phyloP scores from a whole-genome alignment of 1,140 invertebrate genomes.

The Paralvinella palmiformis region DNA sequence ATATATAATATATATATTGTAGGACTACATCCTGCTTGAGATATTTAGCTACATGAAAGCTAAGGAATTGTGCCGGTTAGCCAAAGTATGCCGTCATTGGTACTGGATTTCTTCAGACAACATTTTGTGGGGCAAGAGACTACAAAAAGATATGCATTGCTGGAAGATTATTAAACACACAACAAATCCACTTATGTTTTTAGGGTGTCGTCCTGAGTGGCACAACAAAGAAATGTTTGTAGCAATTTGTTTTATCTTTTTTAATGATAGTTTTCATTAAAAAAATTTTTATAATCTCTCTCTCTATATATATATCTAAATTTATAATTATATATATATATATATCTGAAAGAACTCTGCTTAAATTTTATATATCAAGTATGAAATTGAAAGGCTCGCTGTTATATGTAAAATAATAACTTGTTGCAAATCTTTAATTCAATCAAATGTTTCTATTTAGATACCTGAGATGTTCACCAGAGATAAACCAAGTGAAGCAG shows the following conservation, averaged over 20 bases:
- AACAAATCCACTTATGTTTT: not conserved
- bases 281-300: not conserved
- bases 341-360: not conserved
- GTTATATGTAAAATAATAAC: not conserved
- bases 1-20: too few species aligned
- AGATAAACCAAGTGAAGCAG: not conserved
- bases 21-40: slow-evolving; percentile 7
- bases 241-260: not conserved
- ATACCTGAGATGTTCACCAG: slow-evolving; percentile 15
- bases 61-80: not conserved
- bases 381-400: not conserved
- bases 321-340: not conserved
- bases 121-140: slow-evolving; percentile 5
- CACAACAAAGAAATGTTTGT: slow-evolving; percentile 8
- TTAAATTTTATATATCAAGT: not conserved
- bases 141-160: not conserved
- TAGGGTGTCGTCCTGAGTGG: slow-evolving; percentile 2
- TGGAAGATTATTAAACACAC: slow-evolving; percentile 8
- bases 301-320: not conserved
- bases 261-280: not conserved
- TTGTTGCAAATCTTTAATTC: not conserved
- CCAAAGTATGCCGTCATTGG: not conserved
- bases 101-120: not conserved
- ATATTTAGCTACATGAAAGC: slow-evolving; percentile 1
- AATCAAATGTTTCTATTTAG: not conserved